Evolutionary conservation across 1,140 invertebrate species (phyloP), one percentile per base, ranked within the genome.

Genomic region (Nephila pilipes): DNA sequence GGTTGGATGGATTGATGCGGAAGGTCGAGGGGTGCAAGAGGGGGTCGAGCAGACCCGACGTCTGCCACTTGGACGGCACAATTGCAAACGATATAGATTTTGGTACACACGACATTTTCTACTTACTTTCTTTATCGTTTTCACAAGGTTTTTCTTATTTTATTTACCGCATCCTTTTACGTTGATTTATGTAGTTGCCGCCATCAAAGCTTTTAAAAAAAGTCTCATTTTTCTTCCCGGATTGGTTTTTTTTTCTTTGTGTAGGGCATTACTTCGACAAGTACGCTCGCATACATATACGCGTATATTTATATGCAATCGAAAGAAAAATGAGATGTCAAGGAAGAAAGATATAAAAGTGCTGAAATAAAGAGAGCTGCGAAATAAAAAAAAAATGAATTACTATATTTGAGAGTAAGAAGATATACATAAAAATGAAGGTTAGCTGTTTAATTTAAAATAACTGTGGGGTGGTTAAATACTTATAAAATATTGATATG

Each of bases 71-170:
- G 46, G 46, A 81, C 20, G 69, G 69, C 36, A 81, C 36, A 81
- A 81, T 81, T 81, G 80, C 80, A 81, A 81, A 81, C 80, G 80
- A 55, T 80, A 46, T 80, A 38, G 32, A 36, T 81, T 81, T 55
- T 55, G 20, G 36, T 12, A 55, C 38, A 81, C 36, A 81, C 46
- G 46, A 81, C 46, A 54, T 81, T 54, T 81, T 32, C 10, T 32
- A 36, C 69, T 75, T 75, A 75, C 69, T 75, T 75, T 75, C 29
- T 75, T 25, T 32, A 36, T 32, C 69, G 69, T 75, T 75, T 75
- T 75, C 69, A 36, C 69, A 20, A 5, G 69, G 69, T 10, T 75
- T 75, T 54, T 81, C 10, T 20, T 81, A 25, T n/a, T 46, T 46
- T 81, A 54, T 81, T 55, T 81, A 75, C 20, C 25, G 32, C 32